Evolutionary conservation across 64 coral and sea anemone genomes (phyloP).

Genomic region (Porites australiensis): DNA sequence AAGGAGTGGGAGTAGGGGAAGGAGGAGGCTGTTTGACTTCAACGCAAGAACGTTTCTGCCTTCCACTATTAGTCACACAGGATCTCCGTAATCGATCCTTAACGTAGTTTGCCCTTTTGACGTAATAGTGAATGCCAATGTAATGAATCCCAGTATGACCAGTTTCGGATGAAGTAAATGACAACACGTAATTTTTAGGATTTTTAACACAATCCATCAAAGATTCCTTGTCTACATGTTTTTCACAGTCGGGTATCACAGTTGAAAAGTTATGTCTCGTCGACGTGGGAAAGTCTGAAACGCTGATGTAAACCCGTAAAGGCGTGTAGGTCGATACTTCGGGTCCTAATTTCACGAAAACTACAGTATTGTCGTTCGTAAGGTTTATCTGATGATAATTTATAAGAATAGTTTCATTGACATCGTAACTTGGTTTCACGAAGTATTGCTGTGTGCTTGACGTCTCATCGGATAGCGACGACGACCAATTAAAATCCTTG

Average conservation of each 20-base stretch:
- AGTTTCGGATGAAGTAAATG: conserved; percentile 50
- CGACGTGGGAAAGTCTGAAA: conserved; percentile 35
- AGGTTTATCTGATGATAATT: conserved; percentile 15
- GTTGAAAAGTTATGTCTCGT: conserved; percentile 10
- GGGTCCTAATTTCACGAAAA: background rate
- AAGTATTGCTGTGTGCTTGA: conserved; percentile 33
- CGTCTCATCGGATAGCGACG: background rate
- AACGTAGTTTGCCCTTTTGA: background rate
- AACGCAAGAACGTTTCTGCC: conserved; percentile 75
- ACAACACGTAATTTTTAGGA: conserved; percentile 40
- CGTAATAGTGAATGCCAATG: conserved; percentile 74
- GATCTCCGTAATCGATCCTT: background rate
- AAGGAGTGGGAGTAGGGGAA: conserved; percentile 18
- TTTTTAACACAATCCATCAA: conserved; percentile 41
- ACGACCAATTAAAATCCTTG: background rate
- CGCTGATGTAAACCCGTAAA: conserved; percentile 19
- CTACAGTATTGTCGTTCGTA: background rate
- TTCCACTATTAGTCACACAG: conserved; percentile 13
- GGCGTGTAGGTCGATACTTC: background rate
- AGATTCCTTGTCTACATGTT: background rate
- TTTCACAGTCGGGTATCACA: conserved; percentile 28
- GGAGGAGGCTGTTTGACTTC: conserved; percentile 64
- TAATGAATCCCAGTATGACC: conserved; percentile 67
- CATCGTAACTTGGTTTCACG: conserved; percentile 51
- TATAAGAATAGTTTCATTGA: background rate